Percentiles rank a stretch among this genome's conserved stretches.
Evolutionary conservation across 2,888 invertebrate genomes (phyloP).

Genomic region (Pardosa pseudoannulata): DNA sequence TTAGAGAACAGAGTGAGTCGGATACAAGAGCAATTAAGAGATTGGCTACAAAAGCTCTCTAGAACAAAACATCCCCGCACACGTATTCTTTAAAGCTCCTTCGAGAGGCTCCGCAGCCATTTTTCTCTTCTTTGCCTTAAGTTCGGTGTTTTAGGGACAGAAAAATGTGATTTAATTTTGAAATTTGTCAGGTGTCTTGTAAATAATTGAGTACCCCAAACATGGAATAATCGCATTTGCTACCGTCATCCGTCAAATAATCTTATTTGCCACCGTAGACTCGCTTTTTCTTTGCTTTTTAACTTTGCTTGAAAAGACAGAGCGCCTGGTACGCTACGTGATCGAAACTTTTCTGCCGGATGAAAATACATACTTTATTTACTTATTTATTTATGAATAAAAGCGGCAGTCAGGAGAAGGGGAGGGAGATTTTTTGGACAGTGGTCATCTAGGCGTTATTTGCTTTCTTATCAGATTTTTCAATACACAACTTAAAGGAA

Average conservation of each 20-base stretch:
- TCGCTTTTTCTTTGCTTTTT: background rate
- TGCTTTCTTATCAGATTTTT: slow-evolving; percentile 5
- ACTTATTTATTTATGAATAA: slow-evolving; percentile 32
- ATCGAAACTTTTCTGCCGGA: slow-evolving; percentile 52
- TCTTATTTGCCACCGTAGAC: slow-evolving; percentile 44
- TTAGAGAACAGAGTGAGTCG: slow-evolving; percentile 23
- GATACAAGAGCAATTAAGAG: slow-evolving; percentile 46
- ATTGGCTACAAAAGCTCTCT: slow-evolving; percentile 37
- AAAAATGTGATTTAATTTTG: slow-evolving; percentile 65
- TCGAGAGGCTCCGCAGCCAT: slow-evolving; percentile 23
- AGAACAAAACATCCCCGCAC: slow-evolving; percentile 41
- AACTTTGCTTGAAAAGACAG: background rate
- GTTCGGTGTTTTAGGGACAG: slow-evolving; percentile 38
- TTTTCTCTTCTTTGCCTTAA: slow-evolving; percentile 22
- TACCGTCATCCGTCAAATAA: slow-evolving; percentile 61
- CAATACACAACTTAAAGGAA: background rate
- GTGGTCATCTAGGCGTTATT: slow-evolving; percentile 37
- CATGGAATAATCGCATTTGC: slow-evolving; percentile 64
- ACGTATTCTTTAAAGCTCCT: slow-evolving; percentile 50
- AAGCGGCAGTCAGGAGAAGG: slow-evolving; percentile 9
- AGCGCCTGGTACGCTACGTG: slow-evolving; percentile 31
- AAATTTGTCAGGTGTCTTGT: slow-evolving; percentile 58
- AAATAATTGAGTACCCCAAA: slow-evolving; percentile 51
- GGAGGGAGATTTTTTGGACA: slow-evolving; percentile 18
- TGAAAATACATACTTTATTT: slow-evolving; percentile 51